Conservation (phyloP, 2,797 vertebrate genomes). For the Lacerta bilineata region DNA sequence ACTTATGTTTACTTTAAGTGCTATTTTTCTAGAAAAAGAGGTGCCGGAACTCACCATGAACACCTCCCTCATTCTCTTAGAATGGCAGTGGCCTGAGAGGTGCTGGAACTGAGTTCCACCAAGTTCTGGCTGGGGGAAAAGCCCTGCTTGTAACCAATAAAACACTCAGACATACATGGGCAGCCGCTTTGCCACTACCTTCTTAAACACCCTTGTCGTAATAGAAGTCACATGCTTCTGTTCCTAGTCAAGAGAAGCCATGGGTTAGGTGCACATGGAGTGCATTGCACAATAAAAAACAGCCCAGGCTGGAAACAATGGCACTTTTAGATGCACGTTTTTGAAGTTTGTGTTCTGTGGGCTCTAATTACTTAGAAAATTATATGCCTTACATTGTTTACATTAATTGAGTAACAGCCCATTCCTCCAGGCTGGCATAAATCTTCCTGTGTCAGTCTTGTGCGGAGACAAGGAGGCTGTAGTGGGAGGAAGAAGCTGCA, state of each 20-base stretch:
- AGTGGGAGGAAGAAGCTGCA: not conserved
- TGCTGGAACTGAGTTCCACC: no score
- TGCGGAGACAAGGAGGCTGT: not conserved
- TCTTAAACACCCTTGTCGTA: not conserved
- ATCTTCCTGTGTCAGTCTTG: conserved; percentile 3
- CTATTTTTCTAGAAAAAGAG: no score
- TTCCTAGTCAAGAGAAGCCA: not conserved
- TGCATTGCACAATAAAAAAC: not conserved
- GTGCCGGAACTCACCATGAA: no score
- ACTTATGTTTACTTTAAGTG: no score
- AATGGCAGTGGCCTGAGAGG: no score
- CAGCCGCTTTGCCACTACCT: not conserved
- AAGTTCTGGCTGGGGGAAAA: no score
- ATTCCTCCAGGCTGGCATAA: conserved; percentile 24
- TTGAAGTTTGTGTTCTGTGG: conserved; percentile 15
- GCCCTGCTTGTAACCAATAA: no score
- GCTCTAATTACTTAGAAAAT: conserved; percentile 28
- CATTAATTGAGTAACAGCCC: conserved; percentile 32
- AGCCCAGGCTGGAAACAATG: not conserved
- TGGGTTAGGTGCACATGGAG: not conserved
- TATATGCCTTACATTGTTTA: conserved; percentile 15
- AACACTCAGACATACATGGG: no score
- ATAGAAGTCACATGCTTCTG: not conserved
- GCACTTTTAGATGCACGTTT: not conserved
- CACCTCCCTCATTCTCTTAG: no score